A percentile compares a stretch with the other conserved stretches of the same genome.
phyloP scores from a whole-genome alignment of 1,140 invertebrate genomes.

The Bombus ignitus region DNA sequence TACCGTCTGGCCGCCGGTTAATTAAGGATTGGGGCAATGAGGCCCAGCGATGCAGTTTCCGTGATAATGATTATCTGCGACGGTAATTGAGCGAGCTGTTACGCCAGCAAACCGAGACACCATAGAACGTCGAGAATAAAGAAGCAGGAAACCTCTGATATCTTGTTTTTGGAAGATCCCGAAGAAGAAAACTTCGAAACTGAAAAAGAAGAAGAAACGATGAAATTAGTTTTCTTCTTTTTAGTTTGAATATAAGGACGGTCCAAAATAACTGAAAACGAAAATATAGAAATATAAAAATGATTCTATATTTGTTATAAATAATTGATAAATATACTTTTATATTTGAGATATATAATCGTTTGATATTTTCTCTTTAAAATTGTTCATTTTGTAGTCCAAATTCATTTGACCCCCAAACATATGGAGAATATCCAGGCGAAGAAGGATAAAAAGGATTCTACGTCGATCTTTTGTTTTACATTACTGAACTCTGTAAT shows the following conservation, averaged over 20 bases:
- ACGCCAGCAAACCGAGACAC: slow-evolving; percentile 20
- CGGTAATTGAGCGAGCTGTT: slow-evolving; percentile 75
- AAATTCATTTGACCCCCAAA: neutral
- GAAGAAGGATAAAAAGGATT: neutral
- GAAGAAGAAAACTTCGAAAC: no score
- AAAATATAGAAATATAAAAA: no score
- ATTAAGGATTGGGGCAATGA: slow-evolving; percentile 79
- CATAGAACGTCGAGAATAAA: neutral
- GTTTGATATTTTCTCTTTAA: neutral
- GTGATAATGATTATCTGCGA: slow-evolving; percentile 77
- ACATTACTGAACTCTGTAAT: no score
- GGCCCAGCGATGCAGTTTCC: slow-evolving; percentile 75
- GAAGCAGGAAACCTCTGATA: neutral
- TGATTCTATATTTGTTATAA: no score
- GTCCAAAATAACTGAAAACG: no score
- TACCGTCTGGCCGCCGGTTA: slow-evolving; percentile 73
- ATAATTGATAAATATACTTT: no score
- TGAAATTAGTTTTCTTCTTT: no score
- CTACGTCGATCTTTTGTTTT: no score
- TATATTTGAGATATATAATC: neutral
- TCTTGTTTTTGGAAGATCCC: neutral
- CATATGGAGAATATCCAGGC: slow-evolving; percentile 3
- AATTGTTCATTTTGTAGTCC: neutral
- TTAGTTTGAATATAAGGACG: no score
- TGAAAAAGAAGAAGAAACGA: no score